Base-by-base conservation (phyloP, 2,113 vertebrate species). In the Pseudopipra pipra region DNA sequence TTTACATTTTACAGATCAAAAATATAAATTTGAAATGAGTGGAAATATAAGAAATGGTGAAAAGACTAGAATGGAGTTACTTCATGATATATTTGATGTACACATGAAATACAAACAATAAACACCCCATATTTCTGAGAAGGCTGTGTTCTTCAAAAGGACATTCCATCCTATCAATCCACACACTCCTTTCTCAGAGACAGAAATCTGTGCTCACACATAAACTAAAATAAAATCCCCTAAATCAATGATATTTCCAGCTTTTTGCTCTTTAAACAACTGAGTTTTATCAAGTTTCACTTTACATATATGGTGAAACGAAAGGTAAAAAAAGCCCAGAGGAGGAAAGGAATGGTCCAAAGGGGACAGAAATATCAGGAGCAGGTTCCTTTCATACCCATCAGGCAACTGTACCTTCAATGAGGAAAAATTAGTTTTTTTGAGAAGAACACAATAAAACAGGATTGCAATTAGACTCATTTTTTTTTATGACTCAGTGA, bases 1-100 rank as follows among this genome's bases (percentile, higher is more conserved):
- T 94, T 88, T 90, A 74, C 5, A n/a, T 77, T 93, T 96, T 83
- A 74, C 61, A n/a, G 87, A 65, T 52, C 8, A 59, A 77, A 67
- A 35, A 77, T 33, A 63, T 21, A 44, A 74, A 83, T 73, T 67
- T 52, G 8, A 90, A 93, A 58, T 47, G 18, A 43, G 56, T 8
- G 82, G 55, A 85, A 89, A 19, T 22, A 10, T 35, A 72, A 68
- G 23, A 44, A 89, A 65, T 30, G 14, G 12, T 35, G 46, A 66
- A 71, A 89, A 27, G 4, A 14, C 22, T 51, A 30, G 31, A 54
- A 85, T 17, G 6, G 30, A 63, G 19, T 74, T 93, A 46, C 8
- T 85, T 76, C 67, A 24, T 80, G 33, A 43, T 71, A 9, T 52
- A 28, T 89, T 74, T 80, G 74, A 76, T 63, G n/a, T 33, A 23